These are phyloP conservation scores for Zosterops japonicus DNA, from an alignment of 2,113 vertebrate genomes.

Conservation along the genomic window DNA sequence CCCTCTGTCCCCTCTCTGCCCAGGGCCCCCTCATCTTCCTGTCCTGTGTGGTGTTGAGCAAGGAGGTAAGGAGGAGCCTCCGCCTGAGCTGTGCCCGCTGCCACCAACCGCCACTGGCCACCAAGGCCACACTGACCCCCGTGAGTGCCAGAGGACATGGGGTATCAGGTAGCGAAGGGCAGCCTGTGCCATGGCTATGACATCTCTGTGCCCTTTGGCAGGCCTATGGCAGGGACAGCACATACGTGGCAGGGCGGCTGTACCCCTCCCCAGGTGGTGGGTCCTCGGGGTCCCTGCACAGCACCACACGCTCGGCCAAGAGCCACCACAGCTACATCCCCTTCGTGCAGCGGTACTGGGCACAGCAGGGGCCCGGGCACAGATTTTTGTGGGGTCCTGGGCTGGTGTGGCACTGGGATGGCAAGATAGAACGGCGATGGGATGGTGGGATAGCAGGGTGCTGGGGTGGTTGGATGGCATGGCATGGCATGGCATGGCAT, in stretches of 20 bases:
- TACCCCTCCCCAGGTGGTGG: constrained; percentile 83
- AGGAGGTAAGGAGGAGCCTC: constrained; percentile 86
- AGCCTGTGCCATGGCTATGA: not conserved
- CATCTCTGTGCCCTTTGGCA: constrained; percentile 21
- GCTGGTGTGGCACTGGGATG: not conserved
- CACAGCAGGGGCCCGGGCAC: not conserved
- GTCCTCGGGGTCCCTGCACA: constrained; percentile 87
- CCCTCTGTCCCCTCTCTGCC: not conserved
- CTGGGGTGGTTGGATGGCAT: not conserved
- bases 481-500: not conserved
- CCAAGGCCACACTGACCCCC: constrained; percentile 85
- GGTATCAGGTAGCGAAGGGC: fast-evolving
- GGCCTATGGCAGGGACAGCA: constrained; percentile 83
- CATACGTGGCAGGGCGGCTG: constrained; percentile 81
- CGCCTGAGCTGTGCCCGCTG: constrained; percentile 84
- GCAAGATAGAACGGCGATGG: not conserved
- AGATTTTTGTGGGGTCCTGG: not conserved
- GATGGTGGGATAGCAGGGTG: not conserved
- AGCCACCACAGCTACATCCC: constrained; percentile 94
- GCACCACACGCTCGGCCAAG: constrained; percentile 86
- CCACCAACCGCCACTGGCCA: constrained; percentile 78
- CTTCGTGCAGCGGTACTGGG: constrained; percentile 80
- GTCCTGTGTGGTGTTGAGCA: constrained; percentile 86
- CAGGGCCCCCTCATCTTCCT: constrained; percentile 93
- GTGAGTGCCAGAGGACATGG: constrained; percentile 66